Evolutionary conservation across 2,797 vertebrate genomes (phyloP).

Genomic region (Falco peregrinus): DNA sequence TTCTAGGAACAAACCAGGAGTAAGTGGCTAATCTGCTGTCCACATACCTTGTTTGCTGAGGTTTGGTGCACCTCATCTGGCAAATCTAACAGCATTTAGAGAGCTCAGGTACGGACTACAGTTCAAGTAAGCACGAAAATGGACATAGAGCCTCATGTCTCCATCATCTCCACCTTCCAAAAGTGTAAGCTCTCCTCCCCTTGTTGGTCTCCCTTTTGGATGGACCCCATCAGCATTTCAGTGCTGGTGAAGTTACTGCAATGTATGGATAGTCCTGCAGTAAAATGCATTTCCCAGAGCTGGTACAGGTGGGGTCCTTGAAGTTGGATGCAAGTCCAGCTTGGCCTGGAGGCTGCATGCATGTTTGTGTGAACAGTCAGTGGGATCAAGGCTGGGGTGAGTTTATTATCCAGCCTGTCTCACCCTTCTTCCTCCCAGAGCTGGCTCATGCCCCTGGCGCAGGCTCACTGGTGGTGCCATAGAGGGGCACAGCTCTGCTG

Average conservation of each 20-base stretch:
- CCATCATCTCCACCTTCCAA: neutral
- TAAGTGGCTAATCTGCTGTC: neutral
- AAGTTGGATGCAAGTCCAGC: neutral
- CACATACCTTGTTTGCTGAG: neutral
- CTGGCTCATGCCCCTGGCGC: neutral
- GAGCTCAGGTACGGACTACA: neutral
- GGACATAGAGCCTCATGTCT: neutral
- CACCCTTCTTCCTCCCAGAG: neutral
- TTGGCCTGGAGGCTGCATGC: neutral
- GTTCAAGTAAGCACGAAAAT: neutral
- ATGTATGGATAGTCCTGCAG: neutral
- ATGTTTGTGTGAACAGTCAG: neutral
- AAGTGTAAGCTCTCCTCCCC: neutral
- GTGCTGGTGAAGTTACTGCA: neutral
- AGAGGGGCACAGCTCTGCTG: neutral
- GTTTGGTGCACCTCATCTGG: neutral
- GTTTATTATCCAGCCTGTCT: neutral
- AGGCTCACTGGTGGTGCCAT: rapidly evolving
- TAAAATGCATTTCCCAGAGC: neutral
- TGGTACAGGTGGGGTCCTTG: neutral
- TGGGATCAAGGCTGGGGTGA: neutral
- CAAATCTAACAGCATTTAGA: neutral
- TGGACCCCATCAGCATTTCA: neutral
- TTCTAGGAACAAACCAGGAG: neutral
- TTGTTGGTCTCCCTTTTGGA: neutral